Conservation (phyloP, 2,113 vertebrate genomes). For the Neolamprologus fasciatus region DNA sequence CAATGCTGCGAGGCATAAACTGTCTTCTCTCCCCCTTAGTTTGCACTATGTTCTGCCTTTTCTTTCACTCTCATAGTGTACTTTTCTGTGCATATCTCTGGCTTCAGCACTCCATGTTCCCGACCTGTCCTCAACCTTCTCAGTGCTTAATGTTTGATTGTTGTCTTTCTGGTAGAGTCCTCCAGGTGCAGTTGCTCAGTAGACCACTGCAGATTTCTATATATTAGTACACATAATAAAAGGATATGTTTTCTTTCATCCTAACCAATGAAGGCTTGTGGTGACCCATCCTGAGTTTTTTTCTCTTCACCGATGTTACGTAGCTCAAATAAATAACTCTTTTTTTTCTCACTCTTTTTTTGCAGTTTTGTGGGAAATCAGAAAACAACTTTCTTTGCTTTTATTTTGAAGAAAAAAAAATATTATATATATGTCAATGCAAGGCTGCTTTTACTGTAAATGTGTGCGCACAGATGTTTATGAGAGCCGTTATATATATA, state of each 20-base stretch:
- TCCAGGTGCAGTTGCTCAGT: neutral
- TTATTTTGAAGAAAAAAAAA: neutral
- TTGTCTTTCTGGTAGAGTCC: neutral
- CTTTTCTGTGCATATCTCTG: neutral
- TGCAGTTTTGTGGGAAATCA: neutral
- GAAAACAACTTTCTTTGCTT: neutral
- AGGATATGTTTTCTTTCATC: neutral
- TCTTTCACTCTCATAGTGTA: neutral
- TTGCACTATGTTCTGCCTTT: neutral
- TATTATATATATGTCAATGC: fast-evolving
- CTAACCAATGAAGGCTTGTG: neutral
- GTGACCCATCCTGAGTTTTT: no score
- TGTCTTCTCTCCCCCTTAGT: neutral
- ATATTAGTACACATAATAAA: neutral
- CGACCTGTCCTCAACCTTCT: neutral
- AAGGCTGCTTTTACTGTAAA: neutral
- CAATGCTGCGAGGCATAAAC: neutral
- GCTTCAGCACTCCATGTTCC: neutral
- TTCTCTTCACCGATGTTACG: neutral
- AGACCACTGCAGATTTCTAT: neutral
- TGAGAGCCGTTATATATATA: neutral
- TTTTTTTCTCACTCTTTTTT: neutral
- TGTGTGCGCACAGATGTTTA: neutral
- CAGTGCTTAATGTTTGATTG: neutral
- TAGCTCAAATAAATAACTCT: neutral